Conservation (phyloP, 1,140 invertebrate genomes). For the Brachionus angularis region DNA sequence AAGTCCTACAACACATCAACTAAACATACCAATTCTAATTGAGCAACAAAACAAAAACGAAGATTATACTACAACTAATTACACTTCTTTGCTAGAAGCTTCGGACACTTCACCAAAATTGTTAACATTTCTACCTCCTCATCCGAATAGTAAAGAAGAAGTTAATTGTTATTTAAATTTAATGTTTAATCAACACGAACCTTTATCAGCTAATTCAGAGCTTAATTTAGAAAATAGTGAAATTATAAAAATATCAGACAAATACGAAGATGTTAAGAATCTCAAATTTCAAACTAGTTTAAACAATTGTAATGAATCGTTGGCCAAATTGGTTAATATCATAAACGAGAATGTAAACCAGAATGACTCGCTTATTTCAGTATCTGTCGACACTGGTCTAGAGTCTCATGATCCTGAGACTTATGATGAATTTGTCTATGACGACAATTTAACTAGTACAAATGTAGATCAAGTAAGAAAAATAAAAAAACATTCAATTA, state of each 20-base stretch:
- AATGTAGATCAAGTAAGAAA: no score
- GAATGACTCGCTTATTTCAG: conserved; percentile 14
- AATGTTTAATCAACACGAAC: conserved; percentile 25
- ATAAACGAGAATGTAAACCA: background rate
- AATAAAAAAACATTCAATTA: no score
- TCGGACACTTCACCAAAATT: background rate
- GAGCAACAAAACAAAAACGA: background rate
- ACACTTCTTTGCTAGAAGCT: background rate
- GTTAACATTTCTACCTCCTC: conserved; percentile 13
- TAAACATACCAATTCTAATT: no score
- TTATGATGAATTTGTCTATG: background rate
- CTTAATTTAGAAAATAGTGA: conserved; percentile 18
- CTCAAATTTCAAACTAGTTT: conserved; percentile 22
- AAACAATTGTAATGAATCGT: background rate
- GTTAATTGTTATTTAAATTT: background rate
- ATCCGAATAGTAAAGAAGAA: background rate
- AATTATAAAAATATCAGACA: conserved; percentile 22
- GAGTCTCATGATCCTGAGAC: no score
- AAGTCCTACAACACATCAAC: no score
- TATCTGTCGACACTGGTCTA: conserved; percentile 3
- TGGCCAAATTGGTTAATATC: conserved; percentile 8
- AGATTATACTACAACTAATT: background rate
- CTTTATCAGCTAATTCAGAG: background rate
- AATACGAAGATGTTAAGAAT: no score
- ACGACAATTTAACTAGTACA: background rate